Conservation (phyloP, 1,140 invertebrate species). For the Zeugodacus cucurbitae region DNA sequence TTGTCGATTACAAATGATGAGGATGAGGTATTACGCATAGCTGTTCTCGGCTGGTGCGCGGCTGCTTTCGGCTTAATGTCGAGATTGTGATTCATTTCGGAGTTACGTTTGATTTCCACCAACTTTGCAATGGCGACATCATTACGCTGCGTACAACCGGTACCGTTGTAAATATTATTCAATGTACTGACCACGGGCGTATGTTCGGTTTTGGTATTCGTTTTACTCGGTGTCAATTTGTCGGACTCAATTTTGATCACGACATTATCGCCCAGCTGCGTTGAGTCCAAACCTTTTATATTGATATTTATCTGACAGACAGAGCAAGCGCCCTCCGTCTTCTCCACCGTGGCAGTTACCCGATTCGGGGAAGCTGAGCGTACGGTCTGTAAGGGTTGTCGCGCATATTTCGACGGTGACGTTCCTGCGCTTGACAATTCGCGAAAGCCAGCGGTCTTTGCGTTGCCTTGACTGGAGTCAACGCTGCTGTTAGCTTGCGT, state of each 20-base stretch:
- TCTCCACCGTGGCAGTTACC: conserved; percentile 40
- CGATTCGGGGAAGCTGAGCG: conserved; percentile 9
- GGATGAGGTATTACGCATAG: neutral
- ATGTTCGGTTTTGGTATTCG: neutral
- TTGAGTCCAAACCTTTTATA: conserved; percentile 48
- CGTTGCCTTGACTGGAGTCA: neutral
- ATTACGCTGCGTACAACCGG: conserved; percentile 46
- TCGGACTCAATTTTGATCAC: conserved; percentile 55
- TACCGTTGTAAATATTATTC: neutral
- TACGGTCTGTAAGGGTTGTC: neutral
- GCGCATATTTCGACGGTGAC: neutral
- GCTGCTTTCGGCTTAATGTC: neutral
- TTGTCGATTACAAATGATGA: conserved; percentile 40
- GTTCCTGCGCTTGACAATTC: conserved; percentile 26
- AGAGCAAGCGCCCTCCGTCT: conserved; percentile 44
- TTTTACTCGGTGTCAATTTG: neutral
- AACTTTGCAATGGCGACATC: neutral
- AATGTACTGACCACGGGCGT: neutral
- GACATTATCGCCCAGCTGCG: conserved; percentile 47
- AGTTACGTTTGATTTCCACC: conserved; percentile 20
- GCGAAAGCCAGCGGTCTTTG: neutral
- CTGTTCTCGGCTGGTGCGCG: neutral
- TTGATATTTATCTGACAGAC: conserved; percentile 58
- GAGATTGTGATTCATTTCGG: neutral
- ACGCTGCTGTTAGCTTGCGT: neutral